phyloP scores from a whole-genome alignment of 2,888 invertebrate species.

The Rhodophaea formosa region DNA sequence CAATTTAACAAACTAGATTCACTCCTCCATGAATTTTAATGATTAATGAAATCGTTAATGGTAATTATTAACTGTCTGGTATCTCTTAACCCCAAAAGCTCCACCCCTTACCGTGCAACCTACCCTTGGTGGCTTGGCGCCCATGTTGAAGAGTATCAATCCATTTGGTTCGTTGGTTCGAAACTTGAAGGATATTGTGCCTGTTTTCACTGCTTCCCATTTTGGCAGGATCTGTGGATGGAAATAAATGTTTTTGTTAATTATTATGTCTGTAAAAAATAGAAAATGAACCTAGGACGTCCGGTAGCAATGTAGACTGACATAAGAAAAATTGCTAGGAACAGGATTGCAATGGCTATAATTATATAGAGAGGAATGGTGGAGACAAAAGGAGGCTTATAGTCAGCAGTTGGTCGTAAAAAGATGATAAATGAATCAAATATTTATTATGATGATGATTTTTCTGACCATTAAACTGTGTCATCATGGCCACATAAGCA shows the following conservation, averaged over 20 bases:
- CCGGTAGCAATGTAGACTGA: too few species aligned
- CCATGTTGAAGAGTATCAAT: constrained; percentile 94
- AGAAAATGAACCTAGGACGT: too few species aligned
- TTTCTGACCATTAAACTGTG: too few species aligned
- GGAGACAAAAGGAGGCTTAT: too few species aligned
- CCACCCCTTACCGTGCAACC: constrained; percentile 84
- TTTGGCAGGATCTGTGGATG: constrained; percentile 89
- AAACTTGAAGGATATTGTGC: constrained; percentile 96
- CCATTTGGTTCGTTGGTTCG: constrained; percentile 97
- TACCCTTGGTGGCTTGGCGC: constrained; percentile 87
- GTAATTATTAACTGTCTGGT: constrained; percentile 36
- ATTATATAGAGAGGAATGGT: too few species aligned
- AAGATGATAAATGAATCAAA: too few species aligned
- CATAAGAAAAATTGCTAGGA: too few species aligned
- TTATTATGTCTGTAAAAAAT: neutral
- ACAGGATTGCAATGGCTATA: too few species aligned
- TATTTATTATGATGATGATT: too few species aligned
- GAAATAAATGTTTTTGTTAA: constrained; percentile 17
- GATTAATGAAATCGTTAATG: constrained; percentile 12
- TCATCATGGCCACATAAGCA: too few species aligned
- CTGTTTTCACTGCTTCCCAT: constrained; percentile 94
- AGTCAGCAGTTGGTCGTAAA: too few species aligned
- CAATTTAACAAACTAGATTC: constrained; percentile 19
- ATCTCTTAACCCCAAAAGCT: constrained; percentile 74
- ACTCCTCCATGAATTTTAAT: constrained; percentile 23